These are phyloP conservation scores for Hypanus sabinus DNA, from an alignment of 2,113 vertebrate genomes.

Conservation along the genomic window DNA sequence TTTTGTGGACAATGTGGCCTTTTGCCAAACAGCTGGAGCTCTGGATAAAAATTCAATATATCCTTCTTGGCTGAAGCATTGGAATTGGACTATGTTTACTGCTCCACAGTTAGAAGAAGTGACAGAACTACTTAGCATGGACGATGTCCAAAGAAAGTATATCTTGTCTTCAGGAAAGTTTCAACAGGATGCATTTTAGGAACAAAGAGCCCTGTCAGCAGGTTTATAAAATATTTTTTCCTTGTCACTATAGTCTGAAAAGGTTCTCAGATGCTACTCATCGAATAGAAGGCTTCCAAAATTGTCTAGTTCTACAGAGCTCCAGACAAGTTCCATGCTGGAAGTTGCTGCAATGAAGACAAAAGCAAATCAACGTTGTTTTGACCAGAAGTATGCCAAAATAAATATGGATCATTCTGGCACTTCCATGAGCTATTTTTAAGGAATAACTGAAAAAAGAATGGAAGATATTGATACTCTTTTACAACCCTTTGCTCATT, in stretches of 20 bases:
- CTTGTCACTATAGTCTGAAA: not conserved
- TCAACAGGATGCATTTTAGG: not conserved
- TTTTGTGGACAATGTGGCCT: not conserved
- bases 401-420: not conserved
- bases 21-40: slow-evolving; percentile 13
- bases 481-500: not conserved
- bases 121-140: not conserved
- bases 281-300: not conserved
- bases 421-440: not conserved
- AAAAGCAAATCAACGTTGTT: not conserved
- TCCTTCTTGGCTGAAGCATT: not conserved
- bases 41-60: not conserved
- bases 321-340: not conserved
- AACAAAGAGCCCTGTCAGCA: not conserved
- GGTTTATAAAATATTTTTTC: not conserved
- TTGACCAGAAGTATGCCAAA: not conserved
- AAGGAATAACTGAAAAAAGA: not conserved
- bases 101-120: not conserved
- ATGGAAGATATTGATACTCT: not conserved
- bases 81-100: not conserved
- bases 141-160: not conserved
- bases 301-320: not conserved
- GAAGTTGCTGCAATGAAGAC: not conserved
- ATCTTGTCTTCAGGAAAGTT: slow-evolving; percentile 15
- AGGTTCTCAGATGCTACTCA: not conserved